Evolutionary conservation across 2,888 invertebrate species (phyloP).

Genomic region (Rhingia rostrata): DNA sequence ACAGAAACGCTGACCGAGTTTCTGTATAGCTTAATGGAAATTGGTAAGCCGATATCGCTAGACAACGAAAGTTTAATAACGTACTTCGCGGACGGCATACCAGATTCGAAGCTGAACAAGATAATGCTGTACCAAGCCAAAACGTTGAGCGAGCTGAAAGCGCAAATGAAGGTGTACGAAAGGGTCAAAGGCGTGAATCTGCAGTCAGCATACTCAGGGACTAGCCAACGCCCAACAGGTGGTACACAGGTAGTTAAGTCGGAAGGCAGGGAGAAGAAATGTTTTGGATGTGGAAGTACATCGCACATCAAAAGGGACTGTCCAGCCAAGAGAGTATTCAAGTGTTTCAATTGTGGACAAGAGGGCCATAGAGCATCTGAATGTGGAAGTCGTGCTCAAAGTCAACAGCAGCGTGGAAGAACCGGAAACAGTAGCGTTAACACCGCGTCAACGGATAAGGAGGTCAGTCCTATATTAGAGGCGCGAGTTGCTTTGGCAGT

Average conservation of each 20-base stretch:
- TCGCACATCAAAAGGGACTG: background rate
- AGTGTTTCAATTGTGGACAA: background rate
- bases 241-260: background rate
- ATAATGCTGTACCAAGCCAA: slow-evolving; percentile 9
- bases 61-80: slow-evolving; percentile 57
- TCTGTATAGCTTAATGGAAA: slow-evolving; percentile 51
- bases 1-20: slow-evolving; percentile 40
- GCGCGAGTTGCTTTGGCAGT: slow-evolving; percentile 16
- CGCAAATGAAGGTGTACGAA: slow-evolving; percentile 26
- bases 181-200: slow-evolving; percentile 1
- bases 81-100: slow-evolving; percentile 56
- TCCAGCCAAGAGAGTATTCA: background rate
- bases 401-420: background rate
- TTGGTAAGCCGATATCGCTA: slow-evolving; percentile 49
- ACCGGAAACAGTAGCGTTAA: background rate
- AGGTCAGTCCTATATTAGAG: slow-evolving; percentile 11
- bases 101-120: slow-evolving; percentile 1
- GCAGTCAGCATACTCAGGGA: background rate
- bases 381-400: background rate
- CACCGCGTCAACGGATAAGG: slow-evolving; percentile 6
- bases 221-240: background rate
- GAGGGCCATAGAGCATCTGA: slow-evolving; percentile 3
- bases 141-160: slow-evolving; percentile 17
- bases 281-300: slow-evolving; percentile 10
- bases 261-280: background rate